Evolutionary conservation across 2,888 invertebrate species (phyloP), one percentile per base, ranked within the genome.

Genomic region (Xiphydria camelus): DNA sequence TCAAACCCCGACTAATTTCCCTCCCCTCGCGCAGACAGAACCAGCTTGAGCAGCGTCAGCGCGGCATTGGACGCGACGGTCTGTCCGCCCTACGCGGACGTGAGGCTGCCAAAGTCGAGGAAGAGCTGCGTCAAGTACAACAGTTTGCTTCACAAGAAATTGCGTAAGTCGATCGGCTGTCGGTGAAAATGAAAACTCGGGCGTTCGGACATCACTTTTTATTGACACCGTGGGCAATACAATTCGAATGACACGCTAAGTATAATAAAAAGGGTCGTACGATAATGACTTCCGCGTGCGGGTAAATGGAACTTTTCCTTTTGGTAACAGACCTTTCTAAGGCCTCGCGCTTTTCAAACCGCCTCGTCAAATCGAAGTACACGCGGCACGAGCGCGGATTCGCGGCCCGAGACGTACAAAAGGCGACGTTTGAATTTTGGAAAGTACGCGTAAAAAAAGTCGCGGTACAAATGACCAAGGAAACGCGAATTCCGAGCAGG

Each of bases 121-220:
- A 70, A 55, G 43, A 64, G 51, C 50, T 64, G 55, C 18, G 60
- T 72, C 45, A 75, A 74, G 45, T 75, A 75, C 35, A 75, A 75
- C 49, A 75, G 75, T 57, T 55, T 75, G 31, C 65, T 75, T 2
- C 75, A 75, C 44, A 74, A 68, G 46, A 75, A 75, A 62, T 55
- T 75, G 36, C 59, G 73, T 70, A 51, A 70, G 72, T n/a, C n/a
- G n/a, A n/a, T 15, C 10, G 23, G n/a, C 6, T 23, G 6, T n/a
- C 23, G 10, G 5, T 0, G 12, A 29, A 10, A 29, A n/a, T 4
- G 7, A 2, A 29, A 29, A 10, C 34, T 15, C 14, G 17, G 6
- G 9, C 10, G 10, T 34, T 34, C 10, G 6, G 18, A 25, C 12
- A 31, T 39, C 4, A 34, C 21, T 35, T 44, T 64, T 65, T 64